Evolutionary conservation across 2,113 vertebrate species (phyloP).

Genomic region (Corythoichthys intestinalis): DNA sequence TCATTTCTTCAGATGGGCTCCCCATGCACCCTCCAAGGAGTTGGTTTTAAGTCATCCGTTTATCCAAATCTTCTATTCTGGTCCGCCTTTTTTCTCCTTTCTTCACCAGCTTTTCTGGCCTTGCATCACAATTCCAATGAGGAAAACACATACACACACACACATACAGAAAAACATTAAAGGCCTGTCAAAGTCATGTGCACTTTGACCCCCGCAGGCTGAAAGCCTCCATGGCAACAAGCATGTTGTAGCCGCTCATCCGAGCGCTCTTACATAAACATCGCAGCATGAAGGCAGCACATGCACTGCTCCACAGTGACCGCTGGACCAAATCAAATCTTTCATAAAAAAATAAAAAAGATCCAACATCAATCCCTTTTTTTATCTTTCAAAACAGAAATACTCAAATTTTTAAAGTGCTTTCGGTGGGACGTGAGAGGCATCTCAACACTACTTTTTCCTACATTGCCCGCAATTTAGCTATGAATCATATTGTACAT

Average conservation of each 20-base stretch:
- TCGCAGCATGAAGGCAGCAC: conserved; percentile 22
- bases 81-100: conserved; percentile 27
- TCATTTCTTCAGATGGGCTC: conserved; percentile 71
- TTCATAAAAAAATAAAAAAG: not conserved
- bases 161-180: conserved; percentile 9
- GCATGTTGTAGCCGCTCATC: conserved; percentile 17
- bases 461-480: conserved; percentile 29
- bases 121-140: conserved; percentile 10
- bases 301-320: not conserved
- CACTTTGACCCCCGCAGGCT: conserved; percentile 27
- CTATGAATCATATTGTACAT: conserved; percentile 34
- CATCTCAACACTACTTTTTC: conserved; percentile 38
- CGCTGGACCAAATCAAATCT: conserved; percentile 27
- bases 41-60: conserved; percentile 70
- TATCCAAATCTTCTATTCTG: conserved; percentile 55
- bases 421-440: conserved; percentile 39
- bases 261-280: conserved; percentile 9
- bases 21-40: conserved; percentile 55
- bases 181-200: conserved; percentile 13
- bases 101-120: not conserved
- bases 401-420: conserved; percentile 27
- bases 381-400: conserved; percentile 16
- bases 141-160: not conserved
- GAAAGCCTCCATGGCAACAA: conserved; percentile 40
- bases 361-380: conserved; percentile 24